Percentiles rank a stretch among this genome's conserved stretches.
Conservation (phyloP, 2,888 invertebrate species). For the Opisthograptis luteolata region DNA sequence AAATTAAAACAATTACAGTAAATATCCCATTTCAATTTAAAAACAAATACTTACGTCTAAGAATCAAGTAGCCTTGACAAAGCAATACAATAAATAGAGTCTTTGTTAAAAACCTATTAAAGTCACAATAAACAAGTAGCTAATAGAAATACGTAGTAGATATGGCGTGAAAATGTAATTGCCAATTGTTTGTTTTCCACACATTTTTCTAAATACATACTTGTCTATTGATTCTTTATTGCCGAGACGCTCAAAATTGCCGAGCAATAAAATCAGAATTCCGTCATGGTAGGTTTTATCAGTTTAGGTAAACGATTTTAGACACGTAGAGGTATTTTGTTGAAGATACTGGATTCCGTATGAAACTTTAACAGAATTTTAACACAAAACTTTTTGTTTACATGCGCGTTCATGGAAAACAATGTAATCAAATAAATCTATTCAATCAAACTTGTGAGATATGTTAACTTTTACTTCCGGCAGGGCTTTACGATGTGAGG, state of each 20-base stretch:
- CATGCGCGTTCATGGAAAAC: too few species aligned
- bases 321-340: conserved; percentile 20
- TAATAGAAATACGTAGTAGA: conserved; percentile 9
- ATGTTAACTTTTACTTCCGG: too few species aligned
- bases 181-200: conserved; percentile 23
- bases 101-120: background rate
- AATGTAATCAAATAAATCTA: too few species aligned
- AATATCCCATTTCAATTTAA: too few species aligned
- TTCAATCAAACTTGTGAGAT: too few species aligned
- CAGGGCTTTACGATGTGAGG: too few species aligned
- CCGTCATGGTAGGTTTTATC: conserved; percentile 24
- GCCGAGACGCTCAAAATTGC: conserved; percentile 51
- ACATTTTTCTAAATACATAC: conserved; percentile 39
- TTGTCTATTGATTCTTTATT: conserved; percentile 43
- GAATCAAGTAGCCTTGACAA: background rate
- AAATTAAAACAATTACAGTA: too few species aligned
- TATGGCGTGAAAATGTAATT: conserved; percentile 16
- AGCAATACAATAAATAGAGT: background rate
- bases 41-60: background rate
- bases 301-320: conserved; percentile 3
- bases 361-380: too few species aligned
- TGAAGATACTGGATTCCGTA: conserved; percentile 1
- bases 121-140: background rate
- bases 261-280: conserved; percentile 59
- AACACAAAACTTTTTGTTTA: too few species aligned